These are phyloP conservation scores for Euphonia xanthogaster DNA, from an alignment of 2,797 vertebrate genomes.

Conservation along the genomic window DNA sequence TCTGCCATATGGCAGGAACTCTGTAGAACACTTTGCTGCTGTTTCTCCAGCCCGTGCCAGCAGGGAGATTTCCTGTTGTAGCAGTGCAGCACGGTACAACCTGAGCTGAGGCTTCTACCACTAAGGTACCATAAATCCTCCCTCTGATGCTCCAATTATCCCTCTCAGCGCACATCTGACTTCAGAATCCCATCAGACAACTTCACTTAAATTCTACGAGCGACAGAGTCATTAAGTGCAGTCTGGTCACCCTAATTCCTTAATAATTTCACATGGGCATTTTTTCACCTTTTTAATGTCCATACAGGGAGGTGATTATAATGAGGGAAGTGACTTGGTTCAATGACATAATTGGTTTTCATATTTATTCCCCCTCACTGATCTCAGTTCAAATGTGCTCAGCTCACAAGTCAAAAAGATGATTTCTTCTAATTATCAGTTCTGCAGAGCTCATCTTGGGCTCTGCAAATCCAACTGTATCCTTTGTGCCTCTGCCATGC, in stretches of 20 bases:
- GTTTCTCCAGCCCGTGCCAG: not conserved
- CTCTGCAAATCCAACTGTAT: conserved; percentile 57
- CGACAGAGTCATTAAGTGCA: conserved; percentile 13
- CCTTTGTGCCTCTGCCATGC: conserved; percentile 40
- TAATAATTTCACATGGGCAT: conserved; percentile 46
- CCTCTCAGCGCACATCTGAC: not conserved
- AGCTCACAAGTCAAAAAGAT: conserved; percentile 60
- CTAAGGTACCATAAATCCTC: not conserved
- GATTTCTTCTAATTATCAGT: conserved; percentile 65
- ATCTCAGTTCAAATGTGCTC: conserved; percentile 57
- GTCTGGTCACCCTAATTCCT: conserved; percentile 47
- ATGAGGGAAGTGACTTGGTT: conserved; percentile 39
- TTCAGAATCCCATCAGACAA: conserved; percentile 31
- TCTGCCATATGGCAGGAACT: not conserved
- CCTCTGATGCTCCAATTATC: not conserved
- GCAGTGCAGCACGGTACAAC: not conserved
- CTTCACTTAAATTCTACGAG: conserved; percentile 41
- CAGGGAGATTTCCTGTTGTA: not conserved
- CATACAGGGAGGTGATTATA: conserved; percentile 12
- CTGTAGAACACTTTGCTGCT: not conserved
- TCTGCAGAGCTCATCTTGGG: conserved; percentile 43
- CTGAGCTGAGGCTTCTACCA: not conserved
- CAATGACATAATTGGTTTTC: conserved; percentile 61
- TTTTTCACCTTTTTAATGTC: conserved; percentile 57
- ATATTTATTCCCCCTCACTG: conserved; percentile 56